Base-by-base conservation (phyloP, 1,140 invertebrate genomes). In the Cheumatopsyche charites region DNA sequence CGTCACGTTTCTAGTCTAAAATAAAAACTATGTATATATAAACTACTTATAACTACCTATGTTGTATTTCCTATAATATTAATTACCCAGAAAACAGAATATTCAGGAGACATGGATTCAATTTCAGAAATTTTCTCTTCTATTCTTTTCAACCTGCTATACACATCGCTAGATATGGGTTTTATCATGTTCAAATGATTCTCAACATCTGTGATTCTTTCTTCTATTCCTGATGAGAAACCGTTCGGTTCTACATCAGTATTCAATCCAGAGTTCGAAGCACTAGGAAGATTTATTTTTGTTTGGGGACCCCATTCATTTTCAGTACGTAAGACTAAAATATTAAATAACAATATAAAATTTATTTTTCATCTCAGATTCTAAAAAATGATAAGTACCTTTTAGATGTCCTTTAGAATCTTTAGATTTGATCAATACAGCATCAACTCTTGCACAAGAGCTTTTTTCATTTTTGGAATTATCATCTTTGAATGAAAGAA, bases 21-120 rank as follows among this genome's bases (percentile, higher is more conserved):
- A 19, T 42, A 3, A 58, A 63, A 41, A 63, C 4, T 23, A 29
- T 61, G n/a, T 61, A 23, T 61, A 13, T 9, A 61, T 61, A 23
- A 1, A 61, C 4, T n/a, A 36, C 3, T 19, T 21, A 36, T 15
- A 45, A 7, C n/a, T 7, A 49, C 45, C 17, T 65, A 19, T 65
- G 3, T 6, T 65, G 9, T n/a, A 65, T 9, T 36, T 36, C 29
- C 3, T 13, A 1, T 29, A 55, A 36, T 36, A 29, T 58, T 41
- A 79, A 76, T 84, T 84, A 89, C 88, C 84, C 84, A 87, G 82
- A 89, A 87, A 52, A 85, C 81, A 67, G 85, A 86, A 75, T 92
- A 92, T 79, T 91, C 90, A 0, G 90, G 90, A 17, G 90, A 91
- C 73, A 89, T 78, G 19, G 89, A 86, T 82, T 92, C 90, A 19